Evolutionary conservation across 1,140 invertebrate genomes (phyloP).

Genomic region (Pinna nobilis): DNA sequence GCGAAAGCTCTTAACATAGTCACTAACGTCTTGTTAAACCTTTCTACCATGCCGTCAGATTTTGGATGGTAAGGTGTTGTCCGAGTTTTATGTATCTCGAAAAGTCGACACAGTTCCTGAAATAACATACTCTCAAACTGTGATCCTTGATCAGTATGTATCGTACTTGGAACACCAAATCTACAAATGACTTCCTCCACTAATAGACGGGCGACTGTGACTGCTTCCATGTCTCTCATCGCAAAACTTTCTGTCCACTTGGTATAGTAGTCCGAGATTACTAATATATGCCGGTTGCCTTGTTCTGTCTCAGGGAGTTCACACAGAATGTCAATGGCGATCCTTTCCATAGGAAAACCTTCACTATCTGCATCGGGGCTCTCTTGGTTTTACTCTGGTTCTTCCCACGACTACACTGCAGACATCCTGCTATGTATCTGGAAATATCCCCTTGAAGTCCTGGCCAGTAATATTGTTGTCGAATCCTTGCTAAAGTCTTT

Average conservation of each 20-base stretch:
- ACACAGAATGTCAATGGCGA: conserved; percentile 11
- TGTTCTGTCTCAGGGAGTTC: conserved; percentile 3
- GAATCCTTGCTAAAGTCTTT: conserved; percentile 8
- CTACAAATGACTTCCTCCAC: conserved; percentile 49
- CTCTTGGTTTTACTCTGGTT: background rate
- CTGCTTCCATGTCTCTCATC: background rate
- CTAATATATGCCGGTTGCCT: background rate
- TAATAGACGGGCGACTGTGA: background rate
- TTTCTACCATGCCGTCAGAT: conserved; percentile 40
- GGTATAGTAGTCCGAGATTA: conserved; percentile 8
- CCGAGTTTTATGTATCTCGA: conserved; percentile 39
- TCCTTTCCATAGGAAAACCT: conserved; percentile 9
- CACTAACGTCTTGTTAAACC: conserved; percentile 30
- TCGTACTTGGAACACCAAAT: conserved; percentile 19
- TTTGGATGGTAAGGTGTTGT: conserved; percentile 48
- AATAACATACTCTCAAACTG: conserved; percentile 32
- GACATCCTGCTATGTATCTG: background rate
- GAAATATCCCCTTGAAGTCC: background rate
- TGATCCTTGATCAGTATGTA: conserved; percentile 34
- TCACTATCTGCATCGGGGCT: conserved; percentile 10
- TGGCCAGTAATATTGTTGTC: background rate
- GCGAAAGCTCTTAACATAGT: conserved; percentile 26
- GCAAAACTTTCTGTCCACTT: conserved; percentile 7
- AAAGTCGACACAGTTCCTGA: conserved; percentile 31
- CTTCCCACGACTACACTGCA: background rate